Base-by-base conservation (phyloP, 30 jellyfish, hydroid and myxozoan species). In the Mastigias papua region DNA sequence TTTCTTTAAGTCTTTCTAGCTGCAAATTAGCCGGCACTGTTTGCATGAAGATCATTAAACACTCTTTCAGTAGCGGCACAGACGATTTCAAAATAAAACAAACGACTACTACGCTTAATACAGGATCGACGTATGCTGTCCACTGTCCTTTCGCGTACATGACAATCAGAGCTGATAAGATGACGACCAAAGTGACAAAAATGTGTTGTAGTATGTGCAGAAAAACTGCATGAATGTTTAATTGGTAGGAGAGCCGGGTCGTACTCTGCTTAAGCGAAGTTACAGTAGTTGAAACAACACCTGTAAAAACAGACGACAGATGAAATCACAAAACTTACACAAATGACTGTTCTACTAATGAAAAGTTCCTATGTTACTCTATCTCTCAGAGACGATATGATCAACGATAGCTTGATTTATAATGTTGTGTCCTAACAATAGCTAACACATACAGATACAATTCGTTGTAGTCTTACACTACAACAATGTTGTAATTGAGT, bases 1-100 rank as follows among this genome's bases (percentile, higher is more conserved):
- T 89, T 69, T 87, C 93, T 67, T 82, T 92, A 82, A 88, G 46
- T n/a, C 82, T 77, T 42, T 82, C 69, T 23, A 88, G 77, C 68
- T 93, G 86, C 67, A 93, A 48, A 67, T 65, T 82, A 7, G 98
- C 92, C 6, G 98, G 98, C 19, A 93, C 98, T 9, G 95, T 80
- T 68, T 93, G 98, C 98, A 93, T 93, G 68, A 93, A 88, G 34
- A 88, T 75, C 49, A 69, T 68, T 15, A 93, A 11, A 46, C 97
- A 79, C 58, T 88, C 98, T 29, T 80, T 90, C 9, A 93, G 71
- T 64, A 93, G 66, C 25, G 98, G 98, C 35, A 76, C 80, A 20
- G 93, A 60, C 58, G 97, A 80, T n/a, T 73, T 69, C 63, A 93
- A 69, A 19, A 93, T 88, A 20, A 74, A 29, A 6, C 48, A 42